These are phyloP conservation scores for Eudyptes chrysolophus DNA, from an alignment of 2,113 vertebrate species.

Conservation along the genomic window DNA sequence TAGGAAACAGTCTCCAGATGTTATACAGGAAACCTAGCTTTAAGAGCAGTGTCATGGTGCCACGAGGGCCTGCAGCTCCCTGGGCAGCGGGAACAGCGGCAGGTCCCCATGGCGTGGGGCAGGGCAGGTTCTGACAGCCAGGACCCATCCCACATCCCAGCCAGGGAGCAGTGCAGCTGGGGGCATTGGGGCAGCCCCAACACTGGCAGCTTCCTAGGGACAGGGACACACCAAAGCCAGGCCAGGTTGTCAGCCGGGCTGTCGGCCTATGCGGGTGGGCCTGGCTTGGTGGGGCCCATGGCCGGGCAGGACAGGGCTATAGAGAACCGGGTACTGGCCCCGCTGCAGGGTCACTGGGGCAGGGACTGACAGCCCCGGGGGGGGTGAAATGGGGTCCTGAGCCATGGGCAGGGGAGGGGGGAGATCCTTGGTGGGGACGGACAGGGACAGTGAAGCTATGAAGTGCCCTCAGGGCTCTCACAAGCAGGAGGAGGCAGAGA, in stretches of 20 bases:
- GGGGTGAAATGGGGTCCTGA: background rate
- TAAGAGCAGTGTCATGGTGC: background rate
- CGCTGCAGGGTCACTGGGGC: accelerated
- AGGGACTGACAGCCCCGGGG: background rate
- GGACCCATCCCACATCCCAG: accelerated
- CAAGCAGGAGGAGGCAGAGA: background rate
- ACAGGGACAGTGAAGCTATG: background rate
- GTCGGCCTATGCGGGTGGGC: accelerated
- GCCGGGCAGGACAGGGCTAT: accelerated
- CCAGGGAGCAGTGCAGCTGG: background rate
- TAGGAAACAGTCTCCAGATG: background rate
- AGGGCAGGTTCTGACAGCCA: background rate
- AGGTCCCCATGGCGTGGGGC: accelerated
- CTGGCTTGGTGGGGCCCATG: accelerated
- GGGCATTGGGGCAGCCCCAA: accelerated
- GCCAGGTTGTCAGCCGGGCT: too few species aligned
- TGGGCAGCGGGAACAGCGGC: accelerated
- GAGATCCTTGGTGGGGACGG: accelerated
- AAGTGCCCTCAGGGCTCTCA: background rate
- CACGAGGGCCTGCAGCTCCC: background rate
- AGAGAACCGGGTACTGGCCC: accelerated
- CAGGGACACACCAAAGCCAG: background rate
- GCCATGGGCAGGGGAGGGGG: accelerated
- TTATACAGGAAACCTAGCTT: background rate
- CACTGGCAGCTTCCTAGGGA: background rate